These are phyloP conservation scores for Apis florea DNA, from an alignment of 1,140 invertebrate genomes.

Conservation along the genomic window DNA sequence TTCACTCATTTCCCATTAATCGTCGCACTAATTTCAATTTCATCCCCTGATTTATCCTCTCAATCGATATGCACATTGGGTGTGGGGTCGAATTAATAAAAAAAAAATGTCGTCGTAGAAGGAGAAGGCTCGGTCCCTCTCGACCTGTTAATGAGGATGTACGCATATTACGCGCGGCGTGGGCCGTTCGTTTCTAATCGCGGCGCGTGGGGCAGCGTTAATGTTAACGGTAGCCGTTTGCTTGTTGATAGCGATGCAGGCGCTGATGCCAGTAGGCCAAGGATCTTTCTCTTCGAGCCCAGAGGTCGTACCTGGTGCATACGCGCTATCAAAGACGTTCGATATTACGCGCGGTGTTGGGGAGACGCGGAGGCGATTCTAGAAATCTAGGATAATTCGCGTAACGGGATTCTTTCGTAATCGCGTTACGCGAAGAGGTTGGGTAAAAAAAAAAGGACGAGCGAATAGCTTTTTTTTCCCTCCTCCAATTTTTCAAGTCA, in stretches of 20 bases:
- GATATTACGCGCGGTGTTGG: conserved; percentile 40
- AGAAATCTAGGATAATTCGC: conserved; percentile 39
- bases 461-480: background rate
- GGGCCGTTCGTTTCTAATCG: conserved; percentile 64
- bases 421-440: background rate
- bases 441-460: background rate
- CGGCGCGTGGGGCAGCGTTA: conserved; percentile 45
- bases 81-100: conserved; percentile 71
- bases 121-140: conserved; percentile 63
- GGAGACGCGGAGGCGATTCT: conserved; percentile 7
- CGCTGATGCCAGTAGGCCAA: conserved; percentile 56
- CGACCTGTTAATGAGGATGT: conserved; percentile 74
- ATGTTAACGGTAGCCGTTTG: conserved; percentile 51
- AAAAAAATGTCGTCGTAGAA: conserved; percentile 60
- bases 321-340: conserved; percentile 44
- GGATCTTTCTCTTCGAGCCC: conserved; percentile 39
- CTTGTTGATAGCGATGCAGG: conserved; percentile 38
- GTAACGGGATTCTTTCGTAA: conserved; percentile 27
- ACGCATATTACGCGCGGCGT: conserved; percentile 62
- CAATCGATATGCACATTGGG: background rate
- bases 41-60: no score
- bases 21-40: background rate
- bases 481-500: background rate
- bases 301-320: conserved; percentile 19
- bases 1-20: no score